phyloP scores from a whole-genome alignment of 1,140 invertebrate genomes.

The Cheumatopsyche charites region DNA sequence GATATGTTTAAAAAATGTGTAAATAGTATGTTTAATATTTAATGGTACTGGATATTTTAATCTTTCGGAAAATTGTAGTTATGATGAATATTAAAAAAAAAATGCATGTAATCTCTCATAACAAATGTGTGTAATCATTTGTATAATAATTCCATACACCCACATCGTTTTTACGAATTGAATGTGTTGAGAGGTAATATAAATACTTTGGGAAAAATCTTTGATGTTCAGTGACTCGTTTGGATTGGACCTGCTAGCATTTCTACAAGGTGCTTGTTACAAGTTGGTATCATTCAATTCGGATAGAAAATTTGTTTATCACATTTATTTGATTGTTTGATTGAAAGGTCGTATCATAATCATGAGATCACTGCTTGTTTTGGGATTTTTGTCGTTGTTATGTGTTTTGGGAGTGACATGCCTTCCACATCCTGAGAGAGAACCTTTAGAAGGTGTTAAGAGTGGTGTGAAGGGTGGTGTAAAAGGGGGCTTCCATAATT shows the following conservation, averaged over 20 bases:
- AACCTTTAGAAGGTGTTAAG: conserved; percentile 10
- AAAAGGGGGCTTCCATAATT: not conserved
- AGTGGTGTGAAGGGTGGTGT: not conserved
- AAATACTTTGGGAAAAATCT: not conserved
- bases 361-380: not conserved
- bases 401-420: not conserved
- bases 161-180: not conserved
- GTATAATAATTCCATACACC: not conserved
- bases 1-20: too few relatives aligned
- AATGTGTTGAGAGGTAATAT: not conserved
- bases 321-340: not conserved
- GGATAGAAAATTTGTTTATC: too few relatives aligned
- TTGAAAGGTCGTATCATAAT: not conserved
- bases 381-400: not conserved
- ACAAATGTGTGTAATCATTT: too few relatives aligned
- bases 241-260: not conserved
- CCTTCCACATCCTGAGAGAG: conserved; percentile 6
- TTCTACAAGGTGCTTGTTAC: not conserved
- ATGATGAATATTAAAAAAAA: too few relatives aligned
- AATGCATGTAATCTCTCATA: too few relatives aligned
- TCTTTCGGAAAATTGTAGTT: too few relatives aligned
- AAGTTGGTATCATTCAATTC: too few relatives aligned
- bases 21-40: too few relatives aligned
- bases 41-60: too few relatives aligned
- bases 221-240: not conserved